Evolutionary conservation across 1,140 invertebrate species (phyloP).

Genomic region (Latrodectus geometricus): DNA sequence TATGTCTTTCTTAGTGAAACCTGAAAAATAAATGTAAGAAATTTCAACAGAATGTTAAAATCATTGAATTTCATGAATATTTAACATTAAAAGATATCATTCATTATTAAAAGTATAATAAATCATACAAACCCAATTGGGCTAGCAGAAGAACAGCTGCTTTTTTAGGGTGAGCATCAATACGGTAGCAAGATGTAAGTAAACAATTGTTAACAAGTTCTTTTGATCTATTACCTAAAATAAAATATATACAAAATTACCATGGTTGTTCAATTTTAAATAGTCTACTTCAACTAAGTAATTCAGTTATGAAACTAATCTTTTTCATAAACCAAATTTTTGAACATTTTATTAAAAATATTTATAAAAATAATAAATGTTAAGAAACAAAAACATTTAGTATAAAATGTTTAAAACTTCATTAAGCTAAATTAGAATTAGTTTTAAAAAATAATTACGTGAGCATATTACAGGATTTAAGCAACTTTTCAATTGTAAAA

Average conservation of each 20-base stretch:
- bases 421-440: too few species aligned
- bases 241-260: not conserved
- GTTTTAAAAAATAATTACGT: too few species aligned
- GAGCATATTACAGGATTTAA: too few species aligned
- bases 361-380: too few species aligned
- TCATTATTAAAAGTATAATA: too few species aligned
- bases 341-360: too few species aligned
- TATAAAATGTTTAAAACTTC: too few species aligned
- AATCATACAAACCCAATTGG: constrained; percentile 21
- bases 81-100: not conserved
- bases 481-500: too few species aligned
- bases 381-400: too few species aligned
- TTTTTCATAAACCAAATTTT: too few species aligned
- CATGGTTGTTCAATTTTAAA: not conserved
- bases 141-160: constrained; percentile 32
- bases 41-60: not conserved
- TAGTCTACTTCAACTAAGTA: too few species aligned
- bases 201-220: constrained; percentile 17
- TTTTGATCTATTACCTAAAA: constrained; percentile 18
- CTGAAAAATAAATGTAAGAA: constrained; percentile 61
- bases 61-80: not conserved
- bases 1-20: constrained; percentile 78
- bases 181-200: constrained; percentile 32
- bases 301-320: too few species aligned
- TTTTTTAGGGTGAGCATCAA: constrained; percentile 34